Evolutionary conservation across 2,888 invertebrate species (phyloP), one percentile per base, ranked within the genome.

Genomic region (Onchidella celtica): DNA sequence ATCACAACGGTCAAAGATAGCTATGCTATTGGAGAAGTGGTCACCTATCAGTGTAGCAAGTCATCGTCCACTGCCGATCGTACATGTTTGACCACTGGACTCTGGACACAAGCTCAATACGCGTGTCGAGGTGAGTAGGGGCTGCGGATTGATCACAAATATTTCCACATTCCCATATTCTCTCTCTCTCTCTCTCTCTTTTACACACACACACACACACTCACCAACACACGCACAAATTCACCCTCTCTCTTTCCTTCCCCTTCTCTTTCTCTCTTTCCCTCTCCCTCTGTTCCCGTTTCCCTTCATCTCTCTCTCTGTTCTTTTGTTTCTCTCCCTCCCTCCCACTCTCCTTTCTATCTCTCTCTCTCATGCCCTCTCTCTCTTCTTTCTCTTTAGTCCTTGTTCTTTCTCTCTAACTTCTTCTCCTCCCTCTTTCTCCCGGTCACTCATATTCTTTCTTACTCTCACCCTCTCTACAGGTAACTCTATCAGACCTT

Each of bases 41-140:
- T 85, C 21, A 80, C 68, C 3, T 87, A 85, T 34, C 81, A 73
- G 47, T 89, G 89, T 77, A 82, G 59, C 3, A 63, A 73, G 14
- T 81, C 77, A 24, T 68, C 32, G 4, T 82, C 68, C 63, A 76
- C 70, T 24, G 69, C 81, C 21, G 55, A 36, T n/a, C 36, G 68
- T 14, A 83, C 81, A 0, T 89, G 89, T 78, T 80, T 87, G 4
- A 81, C 86, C 0, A 84, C 85, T 27, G 88, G 88, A 11, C 83
- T 79, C 0, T 89, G 89, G 88, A 85, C 87, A 3, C 69, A 83
- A 34, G 40, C 83, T n/a, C 76, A 79, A 0, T 85, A 84, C 57
- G 86, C 85, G 0, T 89, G 89, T 84, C 83, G 83, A 59, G 85
- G 89, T 88, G 81, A 38, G 85, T 63, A n/a, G n/a, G n/a, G n/a